phyloP scores from a whole-genome alignment of 2,113 vertebrate species.

The Copsychus sechellarum region DNA sequence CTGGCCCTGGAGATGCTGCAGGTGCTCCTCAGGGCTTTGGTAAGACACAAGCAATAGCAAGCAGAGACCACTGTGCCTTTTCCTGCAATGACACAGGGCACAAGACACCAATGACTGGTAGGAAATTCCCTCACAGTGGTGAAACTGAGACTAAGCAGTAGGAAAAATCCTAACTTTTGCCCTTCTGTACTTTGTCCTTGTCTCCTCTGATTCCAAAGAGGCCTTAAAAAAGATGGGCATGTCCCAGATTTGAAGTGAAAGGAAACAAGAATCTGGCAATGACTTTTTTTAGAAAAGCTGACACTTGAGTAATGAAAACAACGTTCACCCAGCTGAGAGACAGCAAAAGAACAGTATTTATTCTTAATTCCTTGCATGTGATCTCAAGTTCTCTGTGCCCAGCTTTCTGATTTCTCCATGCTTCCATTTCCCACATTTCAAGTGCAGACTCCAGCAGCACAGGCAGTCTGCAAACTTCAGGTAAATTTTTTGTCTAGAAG shows the following conservation, averaged over 20 bases:
- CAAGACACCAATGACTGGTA: not conserved
- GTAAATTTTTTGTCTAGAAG: not conserved
- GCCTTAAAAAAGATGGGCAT: not conserved
- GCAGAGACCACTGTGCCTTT: not conserved
- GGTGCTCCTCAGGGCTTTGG: not conserved
- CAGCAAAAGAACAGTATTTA: not conserved
- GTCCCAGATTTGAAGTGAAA: slow-evolving; percentile 31
- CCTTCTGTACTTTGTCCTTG: not conserved
- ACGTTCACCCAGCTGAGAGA: not conserved
- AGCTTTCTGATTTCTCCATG: not conserved
- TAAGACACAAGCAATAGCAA: not conserved
- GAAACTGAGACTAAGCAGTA: not conserved
- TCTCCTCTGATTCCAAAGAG: not conserved
- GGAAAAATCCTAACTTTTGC: not conserved
- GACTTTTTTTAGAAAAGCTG: slow-evolving; percentile 28
- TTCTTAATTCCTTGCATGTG: not conserved
- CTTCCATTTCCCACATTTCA: not conserved
- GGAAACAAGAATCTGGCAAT: slow-evolving; percentile 8
- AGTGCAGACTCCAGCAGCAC: not conserved
- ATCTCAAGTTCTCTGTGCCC: not conserved
- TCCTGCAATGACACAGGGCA: not conserved
- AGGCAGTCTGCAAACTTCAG: not conserved
- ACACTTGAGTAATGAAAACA: not conserved
- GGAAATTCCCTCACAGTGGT: not conserved
- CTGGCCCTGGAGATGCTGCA: not conserved